Evolutionary conservation across 2,113 vertebrate species (phyloP), one percentile per base, ranked within the genome.

Genomic region (Heloderma charlesbogerti): DNA sequence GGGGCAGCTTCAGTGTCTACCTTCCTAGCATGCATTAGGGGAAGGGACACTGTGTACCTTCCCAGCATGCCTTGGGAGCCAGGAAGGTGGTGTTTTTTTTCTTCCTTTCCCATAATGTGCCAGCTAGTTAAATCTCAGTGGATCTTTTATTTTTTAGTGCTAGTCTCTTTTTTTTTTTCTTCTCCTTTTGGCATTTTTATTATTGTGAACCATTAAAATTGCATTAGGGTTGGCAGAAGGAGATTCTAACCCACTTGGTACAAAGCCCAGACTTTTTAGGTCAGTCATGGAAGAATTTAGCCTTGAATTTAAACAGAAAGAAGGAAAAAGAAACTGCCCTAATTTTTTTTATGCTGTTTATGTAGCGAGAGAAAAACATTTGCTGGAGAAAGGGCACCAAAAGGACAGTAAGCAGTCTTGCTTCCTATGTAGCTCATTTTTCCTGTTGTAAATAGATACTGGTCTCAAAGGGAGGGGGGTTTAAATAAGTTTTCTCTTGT

Each of bases 21-120:
- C 89, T 93, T 97, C 94, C 94, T 93, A 95, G 96, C 96, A 94
- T 95, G 94, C 80, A 92, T 94, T 96, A 95, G 95, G 96, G 97
- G 95, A 95, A 94, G 92, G 83, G 87, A 94, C 91, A 92, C 0
- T 71, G 86, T 92, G 95, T 4, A 0, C 94, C 94, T 94, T 96
- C 95, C 94, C 94, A 96, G 95, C 95, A 95, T 96, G 96, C 95
- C 96, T 96, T 96, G 34, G 94, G 95, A 93, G 89, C 88, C 91
- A 93, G 79, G 91, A 86, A 69, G 22, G 78, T 92, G 84, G 86
- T 89, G 93, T 74, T 87, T 94, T 91, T 85, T 60, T 88, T 88
- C 63, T 95, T 92, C 92, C 90, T 91, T 86, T 92, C 93, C 87
- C 95, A 94, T 51, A 48, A 48, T 91, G 94, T 84, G 86, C 93